Percentiles rank a stretch among this genome's conserved stretches.
These are phyloP conservation scores for Scolopax rusticola DNA, from an alignment of 2,797 vertebrate genomes.

Conservation along the genomic window DNA sequence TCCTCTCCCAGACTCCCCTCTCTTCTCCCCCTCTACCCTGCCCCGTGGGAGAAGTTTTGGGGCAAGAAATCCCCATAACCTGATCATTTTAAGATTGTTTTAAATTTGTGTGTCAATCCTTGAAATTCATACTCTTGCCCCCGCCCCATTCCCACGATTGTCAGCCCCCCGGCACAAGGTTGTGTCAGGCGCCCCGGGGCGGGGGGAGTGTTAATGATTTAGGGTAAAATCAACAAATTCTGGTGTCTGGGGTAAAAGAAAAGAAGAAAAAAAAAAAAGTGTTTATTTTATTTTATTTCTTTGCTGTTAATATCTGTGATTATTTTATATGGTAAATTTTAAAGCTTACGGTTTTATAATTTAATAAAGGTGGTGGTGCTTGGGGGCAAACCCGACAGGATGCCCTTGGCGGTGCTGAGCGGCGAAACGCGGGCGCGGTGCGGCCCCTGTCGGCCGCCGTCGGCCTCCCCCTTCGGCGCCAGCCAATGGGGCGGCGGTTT, in stretches of 20 bases:
- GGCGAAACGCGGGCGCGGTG: not conserved
- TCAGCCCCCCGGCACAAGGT: not conserved
- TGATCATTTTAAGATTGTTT: not conserved
- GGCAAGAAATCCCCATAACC: not conserved
- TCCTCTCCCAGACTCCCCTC: not conserved
- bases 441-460: not conserved
- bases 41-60: not conserved
- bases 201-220: not conserved
- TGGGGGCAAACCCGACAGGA: not conserved
- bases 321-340: conserved; percentile 55
- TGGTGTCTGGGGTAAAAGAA: not conserved
- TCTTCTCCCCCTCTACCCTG: not conserved
- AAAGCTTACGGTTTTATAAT: conserved; percentile 47
- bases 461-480: fast-evolving
- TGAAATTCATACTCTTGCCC: not conserved
- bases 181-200: not conserved
- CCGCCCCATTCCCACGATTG: fast-evolving
- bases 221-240: not conserved
- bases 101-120: not conserved
- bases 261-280: too few species aligned
- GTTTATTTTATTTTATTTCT: not conserved
- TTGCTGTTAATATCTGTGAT: conserved; percentile 25
- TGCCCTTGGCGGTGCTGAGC: not conserved
- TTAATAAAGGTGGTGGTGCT: conserved; percentile 35
- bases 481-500: not conserved